phyloP scores from a whole-genome alignment of 1,140 invertebrate genomes.

The Piezodorus guildinii region DNA sequence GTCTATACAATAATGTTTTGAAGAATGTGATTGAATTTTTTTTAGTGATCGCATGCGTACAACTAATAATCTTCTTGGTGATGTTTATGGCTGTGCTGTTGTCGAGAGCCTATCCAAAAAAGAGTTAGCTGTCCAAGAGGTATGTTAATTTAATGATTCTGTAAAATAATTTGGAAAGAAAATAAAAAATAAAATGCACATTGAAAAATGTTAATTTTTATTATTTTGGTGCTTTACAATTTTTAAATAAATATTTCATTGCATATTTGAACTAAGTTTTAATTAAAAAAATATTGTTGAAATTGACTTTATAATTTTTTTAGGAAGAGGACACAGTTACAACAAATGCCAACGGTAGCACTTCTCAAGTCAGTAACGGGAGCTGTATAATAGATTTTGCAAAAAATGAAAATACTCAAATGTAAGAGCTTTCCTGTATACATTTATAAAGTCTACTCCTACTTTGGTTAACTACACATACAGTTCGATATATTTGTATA shows the following conservation, averaged over 20 bases:
- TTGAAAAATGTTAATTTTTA: too few relatives aligned
- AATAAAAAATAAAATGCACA: too few relatives aligned
- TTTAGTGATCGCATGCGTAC: conserved; percentile 73
- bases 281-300: too few relatives aligned
- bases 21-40: conserved; percentile 66
- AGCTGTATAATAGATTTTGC: conserved; percentile 9
- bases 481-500: too few relatives aligned
- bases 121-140: conserved; percentile 40
- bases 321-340: background rate
- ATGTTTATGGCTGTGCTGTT: conserved; percentile 75
- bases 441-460: too few relatives aligned
- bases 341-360: background rate
- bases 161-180: too few relatives aligned
- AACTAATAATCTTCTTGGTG: conserved; percentile 78
- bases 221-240: too few relatives aligned
- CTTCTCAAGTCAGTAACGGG: conserved; percentile 2
- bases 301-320: background rate
- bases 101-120: conserved; percentile 72
- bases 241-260: too few relatives aligned
- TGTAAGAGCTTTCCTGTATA: conserved; percentile 2
- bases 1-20: too few relatives aligned
- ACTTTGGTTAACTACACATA: too few relatives aligned
- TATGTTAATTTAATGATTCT: background rate
- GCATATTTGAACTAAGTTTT: too few relatives aligned
- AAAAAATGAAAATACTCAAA: conserved; percentile 5